phyloP scores from a whole-genome alignment of 23 tunicate species.

The Phallusia fumigata region DNA sequence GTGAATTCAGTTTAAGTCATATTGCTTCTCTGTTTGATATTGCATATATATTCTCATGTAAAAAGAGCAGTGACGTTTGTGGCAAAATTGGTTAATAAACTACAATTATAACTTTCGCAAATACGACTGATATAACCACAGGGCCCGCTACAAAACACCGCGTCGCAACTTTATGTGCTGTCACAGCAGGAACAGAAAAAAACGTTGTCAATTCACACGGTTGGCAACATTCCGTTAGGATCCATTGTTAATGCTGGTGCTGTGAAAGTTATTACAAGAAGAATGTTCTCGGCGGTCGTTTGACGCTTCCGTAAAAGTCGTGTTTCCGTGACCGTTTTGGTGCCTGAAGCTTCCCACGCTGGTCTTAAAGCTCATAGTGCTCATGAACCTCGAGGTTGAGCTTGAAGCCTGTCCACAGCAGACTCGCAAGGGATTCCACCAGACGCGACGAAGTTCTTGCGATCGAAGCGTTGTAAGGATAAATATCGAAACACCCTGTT shows the following conservation, averaged over 20 bases:
- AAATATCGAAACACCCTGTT: slow-evolving; percentile 10
- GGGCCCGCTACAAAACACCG: too few relatives aligned
- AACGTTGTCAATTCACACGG: too few relatives aligned
- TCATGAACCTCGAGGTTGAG: background rate
- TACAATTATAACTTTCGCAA: too few relatives aligned
- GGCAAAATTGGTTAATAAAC: too few relatives aligned
- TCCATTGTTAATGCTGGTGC: background rate
- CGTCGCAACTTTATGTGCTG: too few relatives aligned
- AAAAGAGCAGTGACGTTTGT: too few relatives aligned
- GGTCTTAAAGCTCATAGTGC: background rate
- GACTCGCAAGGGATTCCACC: slow-evolving; percentile 4
- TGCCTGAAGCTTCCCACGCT: background rate
- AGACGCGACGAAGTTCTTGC: background rate
- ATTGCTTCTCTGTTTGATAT: too few relatives aligned
- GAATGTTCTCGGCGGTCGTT: background rate
- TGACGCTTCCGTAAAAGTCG: background rate
- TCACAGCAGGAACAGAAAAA: too few relatives aligned
- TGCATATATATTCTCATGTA: too few relatives aligned
- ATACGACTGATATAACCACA: too few relatives aligned
- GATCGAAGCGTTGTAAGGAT: slow-evolving; percentile 4
- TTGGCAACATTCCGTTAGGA: too few relatives aligned
- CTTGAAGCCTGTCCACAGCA: background rate
- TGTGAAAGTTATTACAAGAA: background rate
- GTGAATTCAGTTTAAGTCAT: too few relatives aligned
- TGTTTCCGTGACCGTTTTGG: background rate